These are phyloP conservation scores for Puffinus mauretanicus DNA, from an alignment of 2,113 vertebrate genomes.

Conservation along the genomic window DNA sequence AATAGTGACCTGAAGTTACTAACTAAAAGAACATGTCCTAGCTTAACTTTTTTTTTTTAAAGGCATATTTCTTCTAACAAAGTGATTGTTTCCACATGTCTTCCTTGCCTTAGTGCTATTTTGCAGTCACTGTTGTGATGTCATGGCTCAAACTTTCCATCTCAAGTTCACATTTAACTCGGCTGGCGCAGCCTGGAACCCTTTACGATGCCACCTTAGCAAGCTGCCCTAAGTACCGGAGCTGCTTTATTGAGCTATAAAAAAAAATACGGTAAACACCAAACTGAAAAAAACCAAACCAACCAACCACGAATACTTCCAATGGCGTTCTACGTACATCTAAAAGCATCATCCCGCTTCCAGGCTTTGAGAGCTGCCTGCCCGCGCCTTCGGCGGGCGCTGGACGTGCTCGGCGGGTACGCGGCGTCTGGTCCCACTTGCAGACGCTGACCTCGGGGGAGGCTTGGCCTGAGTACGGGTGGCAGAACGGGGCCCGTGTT, in stretches of 20 bases:
- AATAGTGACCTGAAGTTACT: conserved; percentile 52
- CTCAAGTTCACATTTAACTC: background rate
- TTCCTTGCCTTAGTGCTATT: background rate
- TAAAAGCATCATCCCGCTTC: background rate
- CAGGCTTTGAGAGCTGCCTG: background rate
- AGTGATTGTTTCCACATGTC: conserved; percentile 58
- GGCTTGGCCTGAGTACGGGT: background rate
- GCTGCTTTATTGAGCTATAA: background rate
- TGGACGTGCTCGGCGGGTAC: background rate
- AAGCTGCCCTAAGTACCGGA: background rate
- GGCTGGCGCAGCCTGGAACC: background rate
- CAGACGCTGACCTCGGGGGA: background rate
- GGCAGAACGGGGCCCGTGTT: background rate
- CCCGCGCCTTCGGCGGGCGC: background rate
- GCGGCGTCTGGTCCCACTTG: rapidly evolving
- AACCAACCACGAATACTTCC: background rate
- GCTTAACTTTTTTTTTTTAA: background rate
- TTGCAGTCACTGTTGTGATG: background rate
- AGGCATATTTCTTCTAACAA: background rate
- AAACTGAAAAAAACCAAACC: background rate
- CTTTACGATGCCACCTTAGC: conserved; percentile 7
- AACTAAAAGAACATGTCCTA: conserved; percentile 45
- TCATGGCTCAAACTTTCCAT: conserved; percentile 40
- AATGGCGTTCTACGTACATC: background rate
- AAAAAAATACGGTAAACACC: background rate